Evolutionary conservation across 2,888 invertebrate genomes (phyloP), one percentile per base, ranked within the genome.

Genomic region (Gortyna flavago): DNA sequence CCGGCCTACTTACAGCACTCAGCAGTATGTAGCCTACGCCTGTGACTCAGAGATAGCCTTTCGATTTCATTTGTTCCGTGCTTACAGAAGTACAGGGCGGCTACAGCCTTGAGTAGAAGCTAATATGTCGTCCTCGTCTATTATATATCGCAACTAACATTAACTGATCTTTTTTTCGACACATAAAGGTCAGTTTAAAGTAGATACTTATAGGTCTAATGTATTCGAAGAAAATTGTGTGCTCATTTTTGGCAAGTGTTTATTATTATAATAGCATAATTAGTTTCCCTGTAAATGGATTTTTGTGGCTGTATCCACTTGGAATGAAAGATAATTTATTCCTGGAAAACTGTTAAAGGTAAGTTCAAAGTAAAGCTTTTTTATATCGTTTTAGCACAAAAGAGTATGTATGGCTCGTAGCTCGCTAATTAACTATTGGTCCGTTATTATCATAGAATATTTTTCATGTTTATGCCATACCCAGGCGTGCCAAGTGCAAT

Each of bases 11-110:
- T 67, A 54, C 84, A 81, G 85, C 76, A 82, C 44, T 59, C 84
- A 81, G 85, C 76, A 83, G 44, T 59, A 85, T 89, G 88, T 89
- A 90, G 88, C 93, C 92, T 93, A 93, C 92, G 92, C 84, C 84
- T 88, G 90, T 95, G 95, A 95, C 81, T 95, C 95, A 95, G 93
- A 93, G 95, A 96, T 93, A 95, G 95, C 95, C 96, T 96, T 96
- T 96, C 96, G 88, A 93, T 95, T 95, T 94, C 93, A 88, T 93
- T 93, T 93, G 94, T 95, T 95, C 93, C 93, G 93, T 92, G 84
- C 89, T 90, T 90, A 88, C 86, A 89, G 90, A 89, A 87, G 88
- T 88, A 82, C 90, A 88, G 91, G 92, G 91, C 91, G 91, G 91
- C 87, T 89, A 85, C 87, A 83, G 81, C 95, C 95, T 95, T 95